Evolutionary conservation across 1,140 invertebrate species (phyloP).

Genomic region (Heliconius hermathena): DNA sequence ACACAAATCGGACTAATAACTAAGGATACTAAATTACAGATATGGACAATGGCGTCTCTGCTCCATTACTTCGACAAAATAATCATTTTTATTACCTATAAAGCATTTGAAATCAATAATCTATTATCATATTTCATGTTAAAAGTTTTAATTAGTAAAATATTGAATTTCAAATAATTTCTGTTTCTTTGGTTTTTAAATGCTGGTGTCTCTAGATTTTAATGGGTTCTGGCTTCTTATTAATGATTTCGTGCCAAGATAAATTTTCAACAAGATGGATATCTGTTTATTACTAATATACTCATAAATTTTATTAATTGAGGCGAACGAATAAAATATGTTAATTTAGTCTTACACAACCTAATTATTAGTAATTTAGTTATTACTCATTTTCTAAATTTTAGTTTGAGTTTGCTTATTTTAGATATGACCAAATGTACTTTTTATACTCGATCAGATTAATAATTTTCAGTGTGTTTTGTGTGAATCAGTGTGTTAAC

Average conservation of each 20-base stretch:
- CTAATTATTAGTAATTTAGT: conserved; percentile 7
- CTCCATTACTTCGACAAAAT: no score
- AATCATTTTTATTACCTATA: no score
- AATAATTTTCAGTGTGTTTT: not conserved
- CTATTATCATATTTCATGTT: not conserved
- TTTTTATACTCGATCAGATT: not conserved
- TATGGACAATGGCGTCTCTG: no score
- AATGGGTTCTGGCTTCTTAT: conserved; percentile 8
- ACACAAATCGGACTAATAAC: no score
- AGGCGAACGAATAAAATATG: not conserved
- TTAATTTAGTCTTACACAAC: not conserved
- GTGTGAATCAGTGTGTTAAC: no score
- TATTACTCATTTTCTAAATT: not conserved
- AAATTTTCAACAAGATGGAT: conserved; percentile 26
- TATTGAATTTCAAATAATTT: not conserved
- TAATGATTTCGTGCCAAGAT: conserved; percentile 28
- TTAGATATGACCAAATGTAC: not conserved
- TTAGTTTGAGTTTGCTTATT: not conserved
- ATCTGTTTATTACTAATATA: conserved; percentile 3
- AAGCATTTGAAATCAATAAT: no score
- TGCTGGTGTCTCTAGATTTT: not conserved
- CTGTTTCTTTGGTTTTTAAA: not conserved
- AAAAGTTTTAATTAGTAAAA: not conserved
- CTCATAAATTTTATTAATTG: conserved; percentile 26
- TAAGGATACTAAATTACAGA: no score